These are phyloP conservation scores for Meloidogyne hapla DNA, from an alignment of 1,140 invertebrate genomes.

Conservation along the genomic window DNA sequence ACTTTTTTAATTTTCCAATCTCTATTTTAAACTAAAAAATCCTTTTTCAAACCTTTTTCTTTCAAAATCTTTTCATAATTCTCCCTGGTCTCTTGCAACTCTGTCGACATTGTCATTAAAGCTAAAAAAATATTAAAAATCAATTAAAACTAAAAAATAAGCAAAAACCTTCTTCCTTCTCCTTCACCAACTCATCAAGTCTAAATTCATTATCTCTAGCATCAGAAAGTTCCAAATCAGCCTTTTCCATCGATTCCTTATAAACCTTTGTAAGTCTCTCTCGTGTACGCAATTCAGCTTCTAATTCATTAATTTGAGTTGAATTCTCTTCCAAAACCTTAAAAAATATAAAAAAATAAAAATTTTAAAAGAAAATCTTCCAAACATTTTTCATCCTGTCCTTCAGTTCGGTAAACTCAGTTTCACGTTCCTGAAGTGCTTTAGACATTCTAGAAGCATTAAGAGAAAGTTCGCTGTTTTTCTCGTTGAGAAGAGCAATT, in stretches of 20 bases:
- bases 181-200: slow-evolving; percentile 25
- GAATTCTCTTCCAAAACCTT: slow-evolving; percentile 28
- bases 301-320: slow-evolving; percentile 27
- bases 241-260: slow-evolving; percentile 28
- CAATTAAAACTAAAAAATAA: neutral
- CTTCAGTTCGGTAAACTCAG: neutral
- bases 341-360: slow-evolving; percentile 1
- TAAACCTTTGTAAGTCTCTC: slow-evolving; percentile 38
- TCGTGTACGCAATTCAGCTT: slow-evolving; percentile 38
- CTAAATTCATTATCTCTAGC: slow-evolving; percentile 27
- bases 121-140: slow-evolving; percentile 16
- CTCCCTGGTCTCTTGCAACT: neutral
- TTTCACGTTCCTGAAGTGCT: neutral
- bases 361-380: neutral
- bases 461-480: slow-evolving; percentile 6
- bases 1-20: too few species aligned
- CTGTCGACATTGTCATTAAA: slow-evolving; percentile 8
- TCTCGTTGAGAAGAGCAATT: neutral
- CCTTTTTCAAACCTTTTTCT: slow-evolving; percentile 33
- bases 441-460: slow-evolving; percentile 4
- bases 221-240: slow-evolving; percentile 26
- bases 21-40: too few species aligned
- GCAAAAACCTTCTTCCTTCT: slow-evolving; percentile 26
- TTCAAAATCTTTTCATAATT: slow-evolving; percentile 7
- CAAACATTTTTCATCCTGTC: slow-evolving; percentile 18